Evolutionary conservation across 2,888 invertebrate genomes (phyloP).

Genomic region (Zelleria hepariella): DNA sequence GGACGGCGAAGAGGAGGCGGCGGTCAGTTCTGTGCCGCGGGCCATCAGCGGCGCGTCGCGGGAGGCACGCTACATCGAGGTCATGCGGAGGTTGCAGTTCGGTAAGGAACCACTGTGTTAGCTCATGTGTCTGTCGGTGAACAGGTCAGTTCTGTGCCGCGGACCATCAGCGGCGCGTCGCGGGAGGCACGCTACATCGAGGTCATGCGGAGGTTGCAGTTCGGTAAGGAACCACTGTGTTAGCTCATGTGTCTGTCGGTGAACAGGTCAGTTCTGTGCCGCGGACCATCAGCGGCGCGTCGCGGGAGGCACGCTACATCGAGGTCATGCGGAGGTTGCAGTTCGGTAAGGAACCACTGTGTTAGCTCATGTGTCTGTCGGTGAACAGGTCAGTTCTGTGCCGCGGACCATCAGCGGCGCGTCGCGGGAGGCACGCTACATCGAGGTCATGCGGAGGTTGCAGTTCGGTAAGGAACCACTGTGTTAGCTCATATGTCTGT

Average conservation of each 20-base stretch:
- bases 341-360: constrained; percentile 79
- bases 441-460: constrained; percentile 88
- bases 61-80: constrained; percentile 80
- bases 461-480: constrained; percentile 83
- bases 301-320: constrained; percentile 77
- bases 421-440: constrained; percentile 75
- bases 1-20: constrained; percentile 45
- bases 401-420: constrained; percentile 38
- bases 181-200: constrained; percentile 80
- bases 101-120: constrained; percentile 74
- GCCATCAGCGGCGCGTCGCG: constrained; percentile 43
- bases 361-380: constrained; percentile 52
- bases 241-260: constrained; percentile 50
- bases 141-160: constrained; percentile 37
- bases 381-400: constrained; percentile 43
- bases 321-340: constrained; percentile 91
- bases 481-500: no score
- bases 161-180: constrained; percentile 39
- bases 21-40: constrained; percentile 38
- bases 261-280: constrained; percentile 45
- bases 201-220: constrained; percentile 91
- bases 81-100: constrained; percentile 92
- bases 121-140: constrained; percentile 54
- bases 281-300: constrained; percentile 36
- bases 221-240: constrained; percentile 77